Evolutionary conservation across 2,797 vertebrate genomes (phyloP).

Genomic region (Brachyalestes nurse): DNA sequence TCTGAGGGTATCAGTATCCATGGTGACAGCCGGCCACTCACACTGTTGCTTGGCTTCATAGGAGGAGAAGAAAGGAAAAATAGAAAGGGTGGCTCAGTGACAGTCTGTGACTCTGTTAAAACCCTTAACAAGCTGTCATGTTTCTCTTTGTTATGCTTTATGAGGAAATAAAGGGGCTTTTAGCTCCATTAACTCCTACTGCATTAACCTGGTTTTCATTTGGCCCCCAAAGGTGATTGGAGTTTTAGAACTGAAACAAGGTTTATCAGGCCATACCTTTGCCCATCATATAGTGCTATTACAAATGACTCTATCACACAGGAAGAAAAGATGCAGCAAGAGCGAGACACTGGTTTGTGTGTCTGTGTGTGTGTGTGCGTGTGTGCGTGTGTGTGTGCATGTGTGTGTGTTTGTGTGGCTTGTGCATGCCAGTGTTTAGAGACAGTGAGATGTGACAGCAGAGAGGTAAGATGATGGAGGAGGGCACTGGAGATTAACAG

Average conservation of each 20-base stretch:
- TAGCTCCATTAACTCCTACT: conserved; percentile 55
- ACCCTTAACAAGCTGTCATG: conserved; percentile 60
- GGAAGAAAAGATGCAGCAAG: conserved; percentile 13
- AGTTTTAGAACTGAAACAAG: conserved; percentile 35
- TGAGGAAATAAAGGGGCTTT: conserved; percentile 53
- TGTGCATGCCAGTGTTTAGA: conserved; percentile 42
- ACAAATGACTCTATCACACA: conserved; percentile 51
- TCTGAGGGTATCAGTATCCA: conserved; percentile 59
- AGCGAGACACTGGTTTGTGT: conserved; percentile 12
- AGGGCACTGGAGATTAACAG: conserved; percentile 50
- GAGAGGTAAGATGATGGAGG: conserved; percentile 49
- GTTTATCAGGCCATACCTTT: conserved; percentile 48
- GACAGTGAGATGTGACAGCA: conserved; percentile 38
- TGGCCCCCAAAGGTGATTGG: conserved; percentile 53
- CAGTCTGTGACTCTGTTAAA: conserved; percentile 49
- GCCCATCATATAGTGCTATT: conserved; percentile 48
- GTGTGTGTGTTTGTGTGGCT: too few species aligned
- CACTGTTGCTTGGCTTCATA: conserved; percentile 44
- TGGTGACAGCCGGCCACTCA: conserved; percentile 58
- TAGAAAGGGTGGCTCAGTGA: conserved; percentile 50
- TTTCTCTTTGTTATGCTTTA: conserved; percentile 56
- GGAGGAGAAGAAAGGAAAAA: conserved; percentile 6
- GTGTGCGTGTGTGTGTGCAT: too few species aligned
- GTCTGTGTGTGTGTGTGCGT: neutral
- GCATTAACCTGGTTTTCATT: conserved; percentile 48